Percentiles rank a stretch among this genome's conserved stretches.
Evolutionary conservation across 2,888 invertebrate species (phyloP).

Genomic region (Ypsolopha scabrella): DNA sequence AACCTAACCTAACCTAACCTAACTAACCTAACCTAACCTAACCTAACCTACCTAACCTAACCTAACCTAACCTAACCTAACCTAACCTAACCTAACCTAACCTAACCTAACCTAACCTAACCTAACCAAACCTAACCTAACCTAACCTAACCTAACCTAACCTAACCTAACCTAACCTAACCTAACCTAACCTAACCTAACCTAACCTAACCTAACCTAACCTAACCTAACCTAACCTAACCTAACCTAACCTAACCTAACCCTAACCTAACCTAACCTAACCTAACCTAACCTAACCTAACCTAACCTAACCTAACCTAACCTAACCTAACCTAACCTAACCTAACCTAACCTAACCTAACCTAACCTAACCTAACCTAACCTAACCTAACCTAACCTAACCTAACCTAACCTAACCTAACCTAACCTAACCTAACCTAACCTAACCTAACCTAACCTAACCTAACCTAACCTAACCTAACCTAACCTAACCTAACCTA

Average conservation of each 20-base stretch:
- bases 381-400: conserved; percentile 10
- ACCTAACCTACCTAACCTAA: conserved; percentile 5
- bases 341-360: conserved; percentile 9
- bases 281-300: conserved; percentile 5
- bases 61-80: conserved; percentile 10
- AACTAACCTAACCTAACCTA: conserved; percentile 1
- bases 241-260: conserved; percentile 6
- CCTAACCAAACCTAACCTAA: conserved; percentile 5
- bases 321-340: conserved; percentile 5
- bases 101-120: conserved; percentile 10
- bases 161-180: conserved; percentile 5
- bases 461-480: conserved; percentile 11
- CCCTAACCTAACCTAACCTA: conserved; percentile 5
- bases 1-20: background rate
- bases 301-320: conserved; percentile 8
- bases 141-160: conserved; percentile 5
- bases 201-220: conserved; percentile 5
- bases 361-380: conserved; percentile 8
- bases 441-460: conserved; percentile 6
- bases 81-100: conserved; percentile 10
- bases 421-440: conserved; percentile 4
- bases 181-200: conserved; percentile 5
- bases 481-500: conserved; percentile 14
- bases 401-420: conserved; percentile 8
- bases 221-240: conserved; percentile 8